Evolutionary conservation across 2,113 vertebrate species (phyloP).

Genomic region (Oncorhynchus masou): DNA sequence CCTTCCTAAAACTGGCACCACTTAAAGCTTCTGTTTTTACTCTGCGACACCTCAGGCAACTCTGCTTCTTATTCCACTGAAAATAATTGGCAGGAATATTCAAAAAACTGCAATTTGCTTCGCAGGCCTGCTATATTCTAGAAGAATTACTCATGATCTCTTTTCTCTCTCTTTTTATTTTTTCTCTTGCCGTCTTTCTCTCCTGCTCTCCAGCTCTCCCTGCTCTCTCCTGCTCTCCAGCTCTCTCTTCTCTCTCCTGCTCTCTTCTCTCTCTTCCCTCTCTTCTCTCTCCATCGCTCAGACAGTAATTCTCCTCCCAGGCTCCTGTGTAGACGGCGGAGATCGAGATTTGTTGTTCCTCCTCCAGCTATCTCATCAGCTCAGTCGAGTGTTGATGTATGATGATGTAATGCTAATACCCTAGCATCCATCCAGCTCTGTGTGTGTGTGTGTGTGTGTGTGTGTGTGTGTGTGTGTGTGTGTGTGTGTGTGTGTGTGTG

Average conservation of each 20-base stretch:
- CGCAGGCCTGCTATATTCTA: too few relatives aligned
- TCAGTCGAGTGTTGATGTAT: not conserved
- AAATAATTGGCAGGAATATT: not conserved
- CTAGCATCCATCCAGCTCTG: not conserved
- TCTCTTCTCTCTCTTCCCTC: not conserved
- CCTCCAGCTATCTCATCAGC: not conserved
- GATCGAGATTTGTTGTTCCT: not conserved
- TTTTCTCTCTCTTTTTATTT: not conserved
- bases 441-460: not conserved
- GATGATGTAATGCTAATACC: constrained; percentile 3
- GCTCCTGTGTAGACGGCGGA: not conserved
- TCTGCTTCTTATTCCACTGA: not conserved
- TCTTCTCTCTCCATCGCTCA: not conserved
- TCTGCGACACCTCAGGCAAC: not conserved
- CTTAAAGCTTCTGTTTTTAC: not conserved
- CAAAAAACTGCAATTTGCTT: not conserved
- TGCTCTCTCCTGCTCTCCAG: not conserved
- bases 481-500: constrained; percentile 12
- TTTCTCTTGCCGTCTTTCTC: not conserved
- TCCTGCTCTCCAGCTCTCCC: not conserved
- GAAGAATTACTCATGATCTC: constrained; percentile 3
- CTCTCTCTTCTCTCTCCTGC: not conserved
- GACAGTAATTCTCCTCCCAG: not conserved
- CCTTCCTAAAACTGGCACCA: not conserved
- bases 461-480: constrained; percentile 8